Base-by-base conservation (phyloP, 2,113 vertebrate genomes). In the Typhlomys cinereus region DNA sequence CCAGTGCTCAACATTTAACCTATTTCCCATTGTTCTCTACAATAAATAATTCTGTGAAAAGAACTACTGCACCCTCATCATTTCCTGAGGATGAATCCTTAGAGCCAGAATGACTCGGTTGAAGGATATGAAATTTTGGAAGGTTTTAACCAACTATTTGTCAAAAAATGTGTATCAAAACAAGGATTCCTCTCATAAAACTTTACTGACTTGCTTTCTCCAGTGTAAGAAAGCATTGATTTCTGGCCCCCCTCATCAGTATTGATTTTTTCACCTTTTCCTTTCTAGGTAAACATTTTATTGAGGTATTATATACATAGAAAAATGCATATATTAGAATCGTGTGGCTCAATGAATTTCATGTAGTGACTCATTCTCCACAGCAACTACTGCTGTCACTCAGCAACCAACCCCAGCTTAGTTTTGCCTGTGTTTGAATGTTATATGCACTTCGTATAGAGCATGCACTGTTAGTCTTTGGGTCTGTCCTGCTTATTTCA, bases 51-150 rank as follows among this genome's bases (percentile, higher is more conserved):
- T 84, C 36, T 41, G 4, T 78, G 59, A 64, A 57, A 82, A 50
- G 25, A 82, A 17, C 81, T 18, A 23, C 59, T 21, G 80, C 11
- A 48, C 5, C 73, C 73, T 89, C 75, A 31, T 95, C 91, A 76
- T 96, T 96, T 95, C 85, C 62, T 92, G 41, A 83, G 91, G 91
- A 67, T 85, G 84, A 91, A 95, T 91, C 76, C 44, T 88, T 92
- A 57, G 57, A 59, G 31, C 31, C 93, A 23, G n/a, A 89, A 85
- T 74, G 67, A 81, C 46, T 46, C 62, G 93, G 85, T 88, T 81
- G 78, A 91, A 93, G 67, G 66, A 76, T 61, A 31, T 52, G 39
- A 76, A 50, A 44, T 73, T 79, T 95, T 81, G 76, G 31, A 87
- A 85, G 76, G 10, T 66, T 95, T 91, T 88, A 59, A 92, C 92